These are phyloP conservation scores for Nineta flava DNA, from an alignment of 2,888 invertebrate genomes.

Conservation along the genomic window DNA sequence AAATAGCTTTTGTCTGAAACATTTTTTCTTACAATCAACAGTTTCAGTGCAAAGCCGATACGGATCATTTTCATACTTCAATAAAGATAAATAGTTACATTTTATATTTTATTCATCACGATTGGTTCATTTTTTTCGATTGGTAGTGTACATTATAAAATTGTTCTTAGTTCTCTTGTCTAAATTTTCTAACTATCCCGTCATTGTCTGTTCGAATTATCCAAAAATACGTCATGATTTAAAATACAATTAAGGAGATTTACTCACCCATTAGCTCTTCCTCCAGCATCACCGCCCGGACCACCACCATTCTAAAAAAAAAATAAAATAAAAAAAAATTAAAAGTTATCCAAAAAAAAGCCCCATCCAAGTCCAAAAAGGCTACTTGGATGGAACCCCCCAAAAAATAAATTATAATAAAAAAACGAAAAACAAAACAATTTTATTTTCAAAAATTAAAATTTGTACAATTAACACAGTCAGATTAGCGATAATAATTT, in stretches of 20 bases:
- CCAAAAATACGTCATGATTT: not conserved
- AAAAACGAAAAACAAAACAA: not conserved
- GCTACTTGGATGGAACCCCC: not conserved
- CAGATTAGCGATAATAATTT: too few relatives aligned
- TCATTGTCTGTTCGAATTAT: too few relatives aligned
- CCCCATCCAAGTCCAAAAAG: slow-evolving; percentile 24
- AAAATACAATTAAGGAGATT: not conserved
- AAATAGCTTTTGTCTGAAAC: too few relatives aligned
- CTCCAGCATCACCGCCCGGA: slow-evolving; percentile 59
- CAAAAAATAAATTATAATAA: not conserved
- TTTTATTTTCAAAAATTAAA: not conserved
- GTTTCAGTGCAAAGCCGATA: too few relatives aligned
- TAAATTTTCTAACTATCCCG: too few relatives aligned
- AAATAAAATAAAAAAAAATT: slow-evolving; percentile 38
- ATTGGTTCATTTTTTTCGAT: too few relatives aligned
- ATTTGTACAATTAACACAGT: not conserved
- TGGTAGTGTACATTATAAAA: too few relatives aligned
- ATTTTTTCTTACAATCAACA: too few relatives aligned
- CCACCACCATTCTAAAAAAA: slow-evolving; percentile 75
- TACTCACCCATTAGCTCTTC: slow-evolving; percentile 69
- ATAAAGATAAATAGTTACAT: too few relatives aligned
- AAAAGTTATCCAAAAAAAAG: slow-evolving; percentile 34
- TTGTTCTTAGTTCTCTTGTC: too few relatives aligned
- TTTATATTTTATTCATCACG: too few relatives aligned
- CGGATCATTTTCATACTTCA: too few relatives aligned